phyloP scores from a whole-genome alignment of 1,140 invertebrate genomes.

The Leptinotarsa texana region DNA sequence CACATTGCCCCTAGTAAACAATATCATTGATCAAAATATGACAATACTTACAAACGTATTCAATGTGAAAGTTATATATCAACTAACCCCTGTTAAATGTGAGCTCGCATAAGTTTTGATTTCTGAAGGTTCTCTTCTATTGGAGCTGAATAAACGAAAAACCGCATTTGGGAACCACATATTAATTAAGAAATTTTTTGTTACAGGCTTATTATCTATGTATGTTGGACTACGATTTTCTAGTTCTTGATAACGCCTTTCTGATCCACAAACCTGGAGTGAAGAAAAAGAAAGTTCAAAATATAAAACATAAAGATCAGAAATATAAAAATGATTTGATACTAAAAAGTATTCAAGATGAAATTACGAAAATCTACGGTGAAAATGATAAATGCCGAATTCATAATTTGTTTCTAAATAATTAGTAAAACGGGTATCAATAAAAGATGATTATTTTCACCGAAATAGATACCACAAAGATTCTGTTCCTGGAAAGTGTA shows the following conservation, averaged over 20 bases:
- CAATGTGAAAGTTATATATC: not conserved
- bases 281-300: slow-evolving; percentile 57
- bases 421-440: no score
- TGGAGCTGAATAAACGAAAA: no score
- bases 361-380: slow-evolving; percentile 32
- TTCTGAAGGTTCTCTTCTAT: no score
- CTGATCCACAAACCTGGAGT: slow-evolving; percentile 85
- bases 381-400: slow-evolving; percentile 19
- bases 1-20: no score
- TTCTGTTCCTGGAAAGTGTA: no score
- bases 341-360: slow-evolving; percentile 16
- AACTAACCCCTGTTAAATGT: no score
- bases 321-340: slow-evolving; percentile 25
- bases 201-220: slow-evolving; percentile 80
- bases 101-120: no score
- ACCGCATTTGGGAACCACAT: no score
- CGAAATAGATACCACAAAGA: no score
- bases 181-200: not conserved
- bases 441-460: no score
- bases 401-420: slow-evolving; percentile 11
- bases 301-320: slow-evolving; percentile 27
- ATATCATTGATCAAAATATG: no score
- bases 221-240: slow-evolving; percentile 83
- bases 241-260: slow-evolving; percentile 87
- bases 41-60: not conserved